Evolutionary conservation across 2,888 invertebrate species (phyloP).

Genomic region (Mesopsocus fuscifrons): DNA sequence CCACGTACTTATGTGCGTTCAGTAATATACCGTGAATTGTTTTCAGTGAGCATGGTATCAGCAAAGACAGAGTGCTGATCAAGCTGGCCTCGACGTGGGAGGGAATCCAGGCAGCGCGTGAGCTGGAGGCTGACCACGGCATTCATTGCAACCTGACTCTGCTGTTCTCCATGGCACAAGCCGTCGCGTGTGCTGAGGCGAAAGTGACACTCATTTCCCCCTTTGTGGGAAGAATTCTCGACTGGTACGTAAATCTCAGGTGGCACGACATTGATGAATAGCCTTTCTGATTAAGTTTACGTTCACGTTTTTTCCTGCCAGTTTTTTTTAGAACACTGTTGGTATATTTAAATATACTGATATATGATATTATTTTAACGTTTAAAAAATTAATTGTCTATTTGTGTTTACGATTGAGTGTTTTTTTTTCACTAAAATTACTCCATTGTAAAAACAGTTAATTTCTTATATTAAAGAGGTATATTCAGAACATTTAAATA

Average conservation of each 20-base stretch:
- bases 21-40: no score
- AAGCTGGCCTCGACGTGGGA: slow-evolving; percentile 99
- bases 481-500: no score
- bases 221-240: slow-evolving; percentile 95
- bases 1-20: no score
- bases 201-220: slow-evolving; percentile 96
- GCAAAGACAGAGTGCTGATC: slow-evolving; percentile 85
- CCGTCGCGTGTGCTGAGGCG: slow-evolving; percentile 95
- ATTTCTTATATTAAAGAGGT: no score
- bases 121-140: slow-evolving; percentile 74
- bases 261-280: slow-evolving; percentile 4
- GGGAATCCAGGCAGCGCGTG: slow-evolving; percentile 93
- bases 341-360: no score
- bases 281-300: background rate
- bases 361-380: no score
- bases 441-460: no score
- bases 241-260: slow-evolving; percentile 50
- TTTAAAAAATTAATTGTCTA: no score
- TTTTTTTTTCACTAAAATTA: no score
- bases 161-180: slow-evolving; percentile 88
- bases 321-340: no score
- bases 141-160: slow-evolving; percentile 97
- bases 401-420: no score
- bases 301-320: no score
- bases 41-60: slow-evolving; percentile 70